Evolutionary conservation across 2,113 vertebrate species (phyloP).

Genomic region (Macrotis lagotis): DNA sequence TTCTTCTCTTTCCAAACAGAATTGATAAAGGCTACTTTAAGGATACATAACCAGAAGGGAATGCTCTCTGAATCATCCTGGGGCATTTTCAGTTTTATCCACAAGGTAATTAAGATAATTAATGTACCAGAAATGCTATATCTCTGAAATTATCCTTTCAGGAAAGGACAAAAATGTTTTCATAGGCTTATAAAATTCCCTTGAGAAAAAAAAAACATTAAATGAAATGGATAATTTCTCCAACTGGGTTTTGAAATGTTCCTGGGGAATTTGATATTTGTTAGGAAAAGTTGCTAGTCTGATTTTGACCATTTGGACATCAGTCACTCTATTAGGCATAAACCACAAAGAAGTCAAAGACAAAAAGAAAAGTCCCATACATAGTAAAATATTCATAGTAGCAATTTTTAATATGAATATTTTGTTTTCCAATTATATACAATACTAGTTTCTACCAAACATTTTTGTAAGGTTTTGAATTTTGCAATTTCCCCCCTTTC

Average conservation of each 20-base stretch:
- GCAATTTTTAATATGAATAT: too few species aligned
- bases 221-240: not conserved
- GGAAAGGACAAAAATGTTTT: not conserved
- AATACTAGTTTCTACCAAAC: too few species aligned
- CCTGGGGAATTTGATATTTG: not conserved
- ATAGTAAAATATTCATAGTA: not conserved
- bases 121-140: not conserved
- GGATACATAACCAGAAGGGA: not conserved
- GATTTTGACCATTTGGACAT: not conserved
- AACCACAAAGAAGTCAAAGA: not conserved
- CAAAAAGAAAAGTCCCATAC: not conserved
- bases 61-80: not conserved
- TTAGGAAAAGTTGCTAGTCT: not conserved
- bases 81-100: not conserved
- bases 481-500: too few species aligned
- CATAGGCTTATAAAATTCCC: not conserved
- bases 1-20: not conserved
- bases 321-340: not conserved
- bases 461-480: too few species aligned
- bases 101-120: too few species aligned
- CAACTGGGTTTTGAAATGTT: not conserved
- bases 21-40: too few species aligned
- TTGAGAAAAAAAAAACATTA: not conserved
- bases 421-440: too few species aligned
- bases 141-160: not conserved